These are phyloP conservation scores for Petroica traversi DNA, from an alignment of 2,113 vertebrate genomes.

Conservation along the genomic window DNA sequence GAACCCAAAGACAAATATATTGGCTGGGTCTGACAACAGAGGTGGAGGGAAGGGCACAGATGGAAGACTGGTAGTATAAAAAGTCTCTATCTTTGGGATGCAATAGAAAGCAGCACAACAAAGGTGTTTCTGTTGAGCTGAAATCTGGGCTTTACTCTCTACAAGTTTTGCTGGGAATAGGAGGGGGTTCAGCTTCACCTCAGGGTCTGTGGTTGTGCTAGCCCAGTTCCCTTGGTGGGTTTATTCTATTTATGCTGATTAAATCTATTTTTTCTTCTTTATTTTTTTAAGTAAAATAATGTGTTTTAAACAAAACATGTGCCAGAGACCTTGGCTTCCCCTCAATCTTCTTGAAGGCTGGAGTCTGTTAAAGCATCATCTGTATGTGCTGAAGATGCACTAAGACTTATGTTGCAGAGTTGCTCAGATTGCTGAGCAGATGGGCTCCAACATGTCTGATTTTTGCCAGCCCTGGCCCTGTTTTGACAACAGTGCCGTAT, in stretches of 20 bases:
- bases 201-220: background rate
- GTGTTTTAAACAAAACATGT: constrained; percentile 58
- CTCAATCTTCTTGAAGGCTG: constrained; percentile 59
- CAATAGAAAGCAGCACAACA: background rate
- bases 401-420: constrained; percentile 46
- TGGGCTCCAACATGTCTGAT: constrained; percentile 62
- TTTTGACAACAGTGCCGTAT: constrained; percentile 65
- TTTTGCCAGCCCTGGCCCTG: constrained; percentile 63
- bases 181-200: background rate
- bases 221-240: background rate
- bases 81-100: background rate
- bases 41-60: background rate
- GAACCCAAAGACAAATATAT: background rate
- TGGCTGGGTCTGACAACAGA: background rate
- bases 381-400: constrained; percentile 60
- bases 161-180: background rate
- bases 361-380: constrained; percentile 60
- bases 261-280: background rate
- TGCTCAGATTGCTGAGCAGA: constrained; percentile 66
- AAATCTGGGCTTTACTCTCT: background rate
- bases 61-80: background rate
- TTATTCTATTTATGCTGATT: background rate
- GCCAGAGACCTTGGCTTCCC: constrained; percentile 61
- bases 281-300: background rate
- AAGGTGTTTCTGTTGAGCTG: background rate